Percentiles rank a stretch among this genome's conserved stretches.
Conservation (phyloP, 2,113 vertebrate species). For the Phaethornis superciliosus region DNA sequence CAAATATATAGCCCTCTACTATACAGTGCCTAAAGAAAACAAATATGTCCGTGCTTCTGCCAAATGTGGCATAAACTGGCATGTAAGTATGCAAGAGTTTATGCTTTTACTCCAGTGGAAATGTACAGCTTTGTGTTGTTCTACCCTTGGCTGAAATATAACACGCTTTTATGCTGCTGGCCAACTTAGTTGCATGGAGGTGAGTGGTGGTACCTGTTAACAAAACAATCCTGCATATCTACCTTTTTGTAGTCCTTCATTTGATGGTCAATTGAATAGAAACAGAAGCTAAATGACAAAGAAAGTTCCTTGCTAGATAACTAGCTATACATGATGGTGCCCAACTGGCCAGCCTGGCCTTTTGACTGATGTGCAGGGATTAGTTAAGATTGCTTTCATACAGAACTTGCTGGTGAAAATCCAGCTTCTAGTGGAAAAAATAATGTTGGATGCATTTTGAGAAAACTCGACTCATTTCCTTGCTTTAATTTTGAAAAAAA, state of each 20-base stretch:
- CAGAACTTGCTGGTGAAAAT: slow-evolving; percentile 20
- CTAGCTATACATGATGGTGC: background rate
- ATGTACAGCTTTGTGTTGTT: background rate
- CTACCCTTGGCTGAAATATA: background rate
- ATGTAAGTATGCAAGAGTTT: background rate
- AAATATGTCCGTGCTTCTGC: background rate
- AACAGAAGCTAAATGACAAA: background rate
- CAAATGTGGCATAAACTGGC: background rate
- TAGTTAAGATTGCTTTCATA: background rate
- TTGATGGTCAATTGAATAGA: background rate
- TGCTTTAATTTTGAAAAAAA: background rate
- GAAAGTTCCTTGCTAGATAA: background rate
- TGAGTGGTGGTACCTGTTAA: background rate
- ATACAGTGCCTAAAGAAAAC: background rate
- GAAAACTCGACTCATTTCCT: slow-evolving; percentile 45
- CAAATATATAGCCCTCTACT: background rate
- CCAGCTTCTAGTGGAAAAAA: background rate
- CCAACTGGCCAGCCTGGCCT: background rate
- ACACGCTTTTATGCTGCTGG: background rate
- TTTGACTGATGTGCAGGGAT: background rate
- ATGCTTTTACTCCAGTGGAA: background rate
- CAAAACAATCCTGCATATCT: background rate
- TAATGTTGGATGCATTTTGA: slow-evolving; percentile 25
- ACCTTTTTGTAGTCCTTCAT: background rate
- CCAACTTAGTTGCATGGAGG: background rate